Conservation (phyloP, 2,113 vertebrate genomes). For the Myotis lucifugus region DNA sequence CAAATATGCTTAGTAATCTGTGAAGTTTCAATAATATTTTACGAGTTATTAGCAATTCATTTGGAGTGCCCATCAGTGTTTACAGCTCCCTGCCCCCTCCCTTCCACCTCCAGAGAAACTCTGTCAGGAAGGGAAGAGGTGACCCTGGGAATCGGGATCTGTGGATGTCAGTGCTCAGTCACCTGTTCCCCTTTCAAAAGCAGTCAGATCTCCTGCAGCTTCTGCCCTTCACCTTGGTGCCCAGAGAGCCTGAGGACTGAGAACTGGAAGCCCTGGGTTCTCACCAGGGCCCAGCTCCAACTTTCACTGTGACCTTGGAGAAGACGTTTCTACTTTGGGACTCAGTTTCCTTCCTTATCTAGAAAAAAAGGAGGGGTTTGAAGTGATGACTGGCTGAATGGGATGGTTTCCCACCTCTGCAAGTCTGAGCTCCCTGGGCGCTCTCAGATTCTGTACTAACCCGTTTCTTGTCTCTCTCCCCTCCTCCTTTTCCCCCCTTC, state of each 20-base stretch:
- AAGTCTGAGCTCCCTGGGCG: not conserved
- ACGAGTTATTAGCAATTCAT: not conserved
- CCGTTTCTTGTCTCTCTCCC: not conserved
- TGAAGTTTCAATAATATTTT: not conserved
- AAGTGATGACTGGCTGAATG: not conserved
- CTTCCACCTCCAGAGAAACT: not conserved
- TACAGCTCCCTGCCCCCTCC: not conserved
- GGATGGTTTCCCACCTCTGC: not conserved
- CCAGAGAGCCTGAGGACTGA: not conserved
- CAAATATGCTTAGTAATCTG: not conserved
- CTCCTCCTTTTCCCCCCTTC: not conserved
- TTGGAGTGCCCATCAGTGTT: not conserved
- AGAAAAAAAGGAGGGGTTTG: not conserved
- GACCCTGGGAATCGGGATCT: not conserved
- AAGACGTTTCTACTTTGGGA: not conserved
- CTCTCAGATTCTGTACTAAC: not conserved
- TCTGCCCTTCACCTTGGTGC: not conserved
- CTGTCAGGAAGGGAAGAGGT: not conserved
- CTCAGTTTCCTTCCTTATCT: not conserved
- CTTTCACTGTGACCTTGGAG: conserved; percentile 8
- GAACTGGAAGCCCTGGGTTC: not conserved
- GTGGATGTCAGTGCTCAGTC: not conserved
- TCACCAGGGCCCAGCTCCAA: not conserved
- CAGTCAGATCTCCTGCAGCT: not conserved
- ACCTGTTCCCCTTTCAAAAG: not conserved